Percentiles rank a stretch among this genome's conserved stretches.
Conservation (phyloP, 2,113 vertebrate genomes). For the Ictidomys tridecemlineatus region DNA sequence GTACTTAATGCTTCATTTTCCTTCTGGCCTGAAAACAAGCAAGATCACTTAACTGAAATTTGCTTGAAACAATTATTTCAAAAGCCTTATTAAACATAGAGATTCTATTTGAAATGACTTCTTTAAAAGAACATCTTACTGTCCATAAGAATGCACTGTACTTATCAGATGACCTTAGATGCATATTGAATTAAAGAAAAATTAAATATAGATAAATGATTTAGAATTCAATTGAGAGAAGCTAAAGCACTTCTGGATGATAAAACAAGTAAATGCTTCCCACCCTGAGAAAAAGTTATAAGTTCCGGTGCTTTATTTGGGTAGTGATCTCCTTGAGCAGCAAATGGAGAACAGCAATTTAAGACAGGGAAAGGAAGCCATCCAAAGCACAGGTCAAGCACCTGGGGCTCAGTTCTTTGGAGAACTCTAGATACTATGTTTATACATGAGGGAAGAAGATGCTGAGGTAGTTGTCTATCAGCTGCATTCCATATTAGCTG, state of each 20-base stretch:
- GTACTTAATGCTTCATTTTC: neutral
- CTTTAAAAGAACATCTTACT: neutral
- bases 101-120: neutral
- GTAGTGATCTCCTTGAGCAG: neutral
- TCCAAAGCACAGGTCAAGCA: neutral
- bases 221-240: neutral
- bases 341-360: neutral
- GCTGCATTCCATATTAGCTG: neutral
- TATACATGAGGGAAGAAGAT: neutral
- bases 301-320: neutral
- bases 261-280: neutral
- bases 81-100: neutral
- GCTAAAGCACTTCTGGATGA: neutral
- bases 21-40: neutral
- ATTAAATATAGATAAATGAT: neutral
- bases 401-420: neutral
- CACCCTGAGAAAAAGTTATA: neutral
- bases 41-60: neutral
- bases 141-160: neutral
- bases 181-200: neutral
- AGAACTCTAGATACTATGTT: neutral
- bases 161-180: neutral
- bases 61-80: neutral
- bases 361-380: neutral
- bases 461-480: neutral